Base-by-base conservation (phyloP, 2,888 invertebrate species). In the Leuctra nigra region DNA sequence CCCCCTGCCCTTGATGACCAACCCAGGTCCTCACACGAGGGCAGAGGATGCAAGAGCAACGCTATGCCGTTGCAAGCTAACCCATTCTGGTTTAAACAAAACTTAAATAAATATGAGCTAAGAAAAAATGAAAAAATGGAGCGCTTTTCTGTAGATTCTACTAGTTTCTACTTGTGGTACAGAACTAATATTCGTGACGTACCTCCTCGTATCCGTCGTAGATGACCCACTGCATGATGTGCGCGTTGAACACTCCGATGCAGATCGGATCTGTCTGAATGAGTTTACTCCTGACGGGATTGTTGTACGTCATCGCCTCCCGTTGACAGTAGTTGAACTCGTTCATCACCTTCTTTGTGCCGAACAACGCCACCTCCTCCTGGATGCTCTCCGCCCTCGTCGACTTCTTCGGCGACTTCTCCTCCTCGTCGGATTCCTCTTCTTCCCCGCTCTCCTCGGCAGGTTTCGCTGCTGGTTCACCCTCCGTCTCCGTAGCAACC, bases 291-390 rank as follows among this genome's bases (percentile, higher is more conserved):
- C 81, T 61, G 16, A 63, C 63, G 0, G 87, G 85, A 69, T 81
- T 83, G 61, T 79, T 81, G 67, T 84, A 86, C 0, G 95, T 95
- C 47, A 95, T 81, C 0, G 93, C 88, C 2, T 92, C 94, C 61
- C 96, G 77, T 71, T 96, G 96, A 66, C 93, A 93, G 71, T 86
- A 96, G 74, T 96, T 96, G 68, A 96, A 96, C 71, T 94, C 93
- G 73, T 96, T 96, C 1, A 91, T 89, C 4, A 95, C 75, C 68
- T 95, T 95, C 66, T 84, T 82, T n/a, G 9, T 63, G 66, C 14
- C 55, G 63, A 52, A 62, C 62, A 33, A 58, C 63, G 52, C 59
- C 61, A 55, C 58, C 20, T 55, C 56, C 20, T 46, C 61, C 14
- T 65, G 65, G 59, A 13, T 56, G 61, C 4, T 60, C 61, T 33